These are phyloP conservation scores for Siderastrea radians DNA, from an alignment of 92 coral and sea anemone genomes.

Conservation along the genomic window DNA sequence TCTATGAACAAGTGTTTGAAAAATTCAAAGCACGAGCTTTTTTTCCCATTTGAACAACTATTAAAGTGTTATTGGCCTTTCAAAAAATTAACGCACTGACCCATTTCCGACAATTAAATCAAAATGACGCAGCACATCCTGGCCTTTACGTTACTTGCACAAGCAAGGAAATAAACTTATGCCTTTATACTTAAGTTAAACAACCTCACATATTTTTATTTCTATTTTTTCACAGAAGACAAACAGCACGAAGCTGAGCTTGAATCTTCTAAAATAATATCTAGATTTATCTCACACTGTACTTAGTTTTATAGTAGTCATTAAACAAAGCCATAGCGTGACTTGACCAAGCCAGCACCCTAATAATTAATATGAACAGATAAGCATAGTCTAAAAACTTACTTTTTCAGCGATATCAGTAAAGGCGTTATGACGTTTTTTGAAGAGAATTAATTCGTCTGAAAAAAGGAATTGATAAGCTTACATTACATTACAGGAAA, in stretches of 20 bases:
- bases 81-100: background rate
- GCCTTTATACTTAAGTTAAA: background rate
- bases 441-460: constrained; percentile 73
- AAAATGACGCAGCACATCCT: background rate
- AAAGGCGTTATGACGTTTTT: constrained; percentile 48
- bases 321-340: too few species aligned
- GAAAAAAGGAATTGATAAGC: constrained; percentile 6
- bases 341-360: too few species aligned
- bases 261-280: too few species aligned
- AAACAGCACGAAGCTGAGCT: too few species aligned
- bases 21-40: too few species aligned
- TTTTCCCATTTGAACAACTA: too few species aligned
- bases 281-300: too few species aligned
- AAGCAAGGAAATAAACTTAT: background rate
- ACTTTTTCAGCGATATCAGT: constrained; percentile 45
- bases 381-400: background rate
- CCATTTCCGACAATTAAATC: background rate
- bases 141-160: background rate
- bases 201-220: background rate
- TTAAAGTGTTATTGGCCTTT: too few species aligned
- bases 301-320: too few species aligned
- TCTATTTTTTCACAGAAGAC: background rate
- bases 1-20: too few species aligned
- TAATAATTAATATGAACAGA: too few species aligned
- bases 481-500: background rate